Evolutionary conservation across 2,797 vertebrate species (phyloP).

Genomic region (Trachops cirrhosus): DNA sequence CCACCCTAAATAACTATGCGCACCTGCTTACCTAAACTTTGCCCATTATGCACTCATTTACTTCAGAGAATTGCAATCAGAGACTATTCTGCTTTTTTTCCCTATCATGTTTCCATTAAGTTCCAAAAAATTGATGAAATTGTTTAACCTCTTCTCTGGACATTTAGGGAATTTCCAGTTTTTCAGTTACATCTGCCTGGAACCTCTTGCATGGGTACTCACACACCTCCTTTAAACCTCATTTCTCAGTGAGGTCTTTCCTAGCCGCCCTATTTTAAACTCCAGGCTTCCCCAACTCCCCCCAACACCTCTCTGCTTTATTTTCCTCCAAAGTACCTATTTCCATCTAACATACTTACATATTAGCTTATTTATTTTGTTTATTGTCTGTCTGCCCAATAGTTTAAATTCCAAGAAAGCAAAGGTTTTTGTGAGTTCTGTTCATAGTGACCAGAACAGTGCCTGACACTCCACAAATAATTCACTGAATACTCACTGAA

Average conservation of each 20-base stretch:
- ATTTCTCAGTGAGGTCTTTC: not conserved
- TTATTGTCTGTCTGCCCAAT: not conserved
- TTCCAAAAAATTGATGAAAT: constrained; percentile 16
- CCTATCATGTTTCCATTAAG: constrained; percentile 13
- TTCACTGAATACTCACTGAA: not conserved
- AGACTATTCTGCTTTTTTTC: constrained; percentile 14
- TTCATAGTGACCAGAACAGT: not conserved
- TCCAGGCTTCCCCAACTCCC: not conserved
- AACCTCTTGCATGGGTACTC: not conserved
- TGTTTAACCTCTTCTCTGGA: constrained; percentile 16
- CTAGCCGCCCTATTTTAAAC: constrained; percentile 3
- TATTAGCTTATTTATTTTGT: not conserved
- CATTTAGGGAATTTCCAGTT: constrained; percentile 17
- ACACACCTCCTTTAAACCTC: not conserved
- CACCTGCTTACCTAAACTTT: not conserved
- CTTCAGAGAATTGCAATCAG: not conserved
- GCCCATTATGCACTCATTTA: not conserved
- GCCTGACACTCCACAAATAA: not conserved
- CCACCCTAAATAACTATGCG: not conserved
- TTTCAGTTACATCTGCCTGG: not conserved
- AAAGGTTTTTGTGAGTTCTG: constrained; percentile 19
- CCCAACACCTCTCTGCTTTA: not conserved
- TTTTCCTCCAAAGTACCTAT: not conserved
- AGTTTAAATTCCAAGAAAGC: not conserved
- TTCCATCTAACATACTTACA: not conserved